A percentile compares a stretch with the other conserved stretches of the same genome.
These are phyloP conservation scores for Heterodera filipjevi DNA, from an alignment of 2,888 invertebrate genomes.

Conservation along the genomic window DNA sequence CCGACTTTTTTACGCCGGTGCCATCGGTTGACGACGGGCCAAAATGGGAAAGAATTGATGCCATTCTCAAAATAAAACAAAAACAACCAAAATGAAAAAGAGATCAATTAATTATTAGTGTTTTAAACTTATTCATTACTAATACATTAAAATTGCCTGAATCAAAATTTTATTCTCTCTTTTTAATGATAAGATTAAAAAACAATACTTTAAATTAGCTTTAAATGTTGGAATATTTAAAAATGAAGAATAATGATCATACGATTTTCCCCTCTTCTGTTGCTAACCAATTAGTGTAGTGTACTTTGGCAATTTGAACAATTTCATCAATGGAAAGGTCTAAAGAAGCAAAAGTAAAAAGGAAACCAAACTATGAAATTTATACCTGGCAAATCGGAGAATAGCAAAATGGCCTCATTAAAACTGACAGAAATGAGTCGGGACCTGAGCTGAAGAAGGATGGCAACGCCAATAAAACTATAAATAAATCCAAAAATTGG, in stretches of 20 bases:
- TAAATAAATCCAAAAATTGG: too few species aligned
- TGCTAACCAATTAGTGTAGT: conserved; percentile 11
- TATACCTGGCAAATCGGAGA: conserved; percentile 88
- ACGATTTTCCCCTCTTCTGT: neutral
- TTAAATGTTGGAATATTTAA: neutral
- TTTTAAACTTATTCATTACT: neutral
- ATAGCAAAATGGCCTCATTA: conserved; percentile 95
- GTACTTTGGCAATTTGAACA: conserved; percentile 38
- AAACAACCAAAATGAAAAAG: neutral
- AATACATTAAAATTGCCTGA: neutral
- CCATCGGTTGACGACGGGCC: neutral
- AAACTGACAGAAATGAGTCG: conserved; percentile 86
- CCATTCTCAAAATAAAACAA: neutral
- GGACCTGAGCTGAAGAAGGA: conserved; percentile 83
- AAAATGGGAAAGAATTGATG: conserved; percentile 14
- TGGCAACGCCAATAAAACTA: conserved; percentile 85
- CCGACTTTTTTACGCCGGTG: neutral
- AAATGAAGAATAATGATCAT: neutral
- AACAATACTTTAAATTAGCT: neutral
- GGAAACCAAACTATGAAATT: neutral
- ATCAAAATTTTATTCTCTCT: too few species aligned
- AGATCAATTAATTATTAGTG: neutral
- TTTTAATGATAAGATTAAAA: too few species aligned
- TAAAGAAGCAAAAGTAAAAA: conserved; percentile 26
- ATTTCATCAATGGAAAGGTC: conserved; percentile 54